Base-by-base conservation (phyloP, 2,888 invertebrate species). In the Leptogaster cylindrica region DNA sequence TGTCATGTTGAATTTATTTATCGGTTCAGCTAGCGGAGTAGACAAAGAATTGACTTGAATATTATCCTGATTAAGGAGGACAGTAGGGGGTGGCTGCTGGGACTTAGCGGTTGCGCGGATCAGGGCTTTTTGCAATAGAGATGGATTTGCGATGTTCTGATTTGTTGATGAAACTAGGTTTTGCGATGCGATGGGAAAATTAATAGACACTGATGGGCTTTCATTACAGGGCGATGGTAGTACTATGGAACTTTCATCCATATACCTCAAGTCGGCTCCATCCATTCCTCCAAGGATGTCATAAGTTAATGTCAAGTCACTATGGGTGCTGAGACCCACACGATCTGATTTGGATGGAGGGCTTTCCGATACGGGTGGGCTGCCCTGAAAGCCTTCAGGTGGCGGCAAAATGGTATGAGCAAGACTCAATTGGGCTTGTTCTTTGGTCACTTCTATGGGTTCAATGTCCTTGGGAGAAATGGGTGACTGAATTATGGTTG, bases 241-340 rank as follows among this genome's bases (percentile, higher is more conserved):
- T 72, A 89, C 89, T 44, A 93, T 86, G 25, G 93, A 93, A 79
- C 93, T 93, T 77, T 95, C 94, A 77, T 95, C 95, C 94, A 95
- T 94, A 79, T 87, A 95, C 50, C 91, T 86, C 64, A 95, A 82
- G 80, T 95, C 94, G n/a, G 91, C 91, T 69, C 90, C 90, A 77
- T 93, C 93, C 80, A 93, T 84, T 55, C 89, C 89, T 16, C 89
- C 86, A 68, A 94, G 83, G 69, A 92, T 85, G 77, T 93, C 93
- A 75, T 89, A 92, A 33, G 88, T 88, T 55, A 84, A 83, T 65
- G 84, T 84, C 68, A 86, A 82, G 63, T 85, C 84, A 75, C 85
- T 85, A n/a, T 82, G 81, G 14, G 79, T 77, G 61, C 82, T 83
- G 14, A 85, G 81, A 48, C 85, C 82, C 65, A 87, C 81, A 71